Conservation (phyloP, 2,888 invertebrate genomes). For the Scrobipalpa atriplicella region DNA sequence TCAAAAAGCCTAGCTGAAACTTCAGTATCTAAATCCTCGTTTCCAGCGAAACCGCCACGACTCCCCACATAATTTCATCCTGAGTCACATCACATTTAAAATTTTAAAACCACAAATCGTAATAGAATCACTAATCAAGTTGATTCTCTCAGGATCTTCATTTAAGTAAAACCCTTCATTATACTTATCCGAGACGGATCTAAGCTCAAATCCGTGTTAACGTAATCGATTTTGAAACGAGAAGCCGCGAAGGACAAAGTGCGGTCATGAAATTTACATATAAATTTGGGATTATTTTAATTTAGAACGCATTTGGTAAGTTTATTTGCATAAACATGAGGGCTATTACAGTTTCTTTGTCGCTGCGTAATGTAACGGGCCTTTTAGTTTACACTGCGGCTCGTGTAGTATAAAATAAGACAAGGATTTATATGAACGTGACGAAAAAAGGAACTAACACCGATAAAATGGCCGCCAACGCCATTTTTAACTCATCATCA, state of each 20-base stretch:
- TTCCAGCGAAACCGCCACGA: background rate
- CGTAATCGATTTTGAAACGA: slow-evolving; percentile 76
- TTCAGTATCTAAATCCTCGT: slow-evolving; percentile 1
- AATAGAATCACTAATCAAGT: slow-evolving; percentile 63
- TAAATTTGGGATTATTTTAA: slow-evolving; percentile 81
- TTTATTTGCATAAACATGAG: slow-evolving; percentile 79
- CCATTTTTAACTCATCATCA: too few relatives aligned
- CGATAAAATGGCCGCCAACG: too few relatives aligned
- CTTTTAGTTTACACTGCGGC: slow-evolving; percentile 54
- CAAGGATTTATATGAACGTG: too few relatives aligned
- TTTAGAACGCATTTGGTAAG: slow-evolving; percentile 76
- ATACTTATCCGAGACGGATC: slow-evolving; percentile 72
- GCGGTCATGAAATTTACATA: slow-evolving; percentile 78
- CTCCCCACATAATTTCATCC: slow-evolving; percentile 3
- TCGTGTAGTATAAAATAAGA: slow-evolving; percentile 22
- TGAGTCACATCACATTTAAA: background rate
- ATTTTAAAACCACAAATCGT: slow-evolving; percentile 32
- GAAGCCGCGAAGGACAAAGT: slow-evolving; percentile 76
- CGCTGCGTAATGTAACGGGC: slow-evolving; percentile 66
- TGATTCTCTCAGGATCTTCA: slow-evolving; percentile 61
- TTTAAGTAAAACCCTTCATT: slow-evolving; percentile 72
- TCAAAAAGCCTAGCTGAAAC: slow-evolving; percentile 10
- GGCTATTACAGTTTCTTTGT: slow-evolving; percentile 74
- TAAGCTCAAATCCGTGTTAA: slow-evolving; percentile 71
- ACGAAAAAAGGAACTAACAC: too few relatives aligned